These are phyloP conservation scores for Acridotheres tristis DNA, from an alignment of 2,797 vertebrate species.

Conservation along the genomic window DNA sequence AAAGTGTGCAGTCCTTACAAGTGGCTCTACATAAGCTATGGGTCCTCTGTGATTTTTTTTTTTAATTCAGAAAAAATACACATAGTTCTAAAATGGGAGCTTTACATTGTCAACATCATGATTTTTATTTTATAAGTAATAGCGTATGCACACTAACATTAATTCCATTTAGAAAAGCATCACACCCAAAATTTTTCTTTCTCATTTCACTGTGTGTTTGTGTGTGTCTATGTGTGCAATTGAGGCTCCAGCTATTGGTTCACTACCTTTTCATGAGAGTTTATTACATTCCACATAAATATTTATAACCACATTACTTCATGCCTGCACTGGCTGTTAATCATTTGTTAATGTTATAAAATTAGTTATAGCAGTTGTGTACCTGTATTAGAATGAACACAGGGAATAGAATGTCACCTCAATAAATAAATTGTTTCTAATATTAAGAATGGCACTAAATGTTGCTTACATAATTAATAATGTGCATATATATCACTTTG, in stretches of 20 bases:
- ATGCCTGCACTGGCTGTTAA: background rate
- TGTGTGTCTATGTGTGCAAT: background rate
- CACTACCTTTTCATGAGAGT: background rate
- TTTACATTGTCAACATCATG: background rate
- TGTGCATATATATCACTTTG: background rate
- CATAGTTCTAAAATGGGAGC: accelerated
- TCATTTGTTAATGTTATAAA: background rate
- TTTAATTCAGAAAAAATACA: background rate
- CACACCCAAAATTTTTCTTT: background rate
- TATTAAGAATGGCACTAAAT: background rate
- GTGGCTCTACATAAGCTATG: background rate
- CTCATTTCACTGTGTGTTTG: background rate
- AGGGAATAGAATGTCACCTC: background rate
- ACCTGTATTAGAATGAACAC: background rate
- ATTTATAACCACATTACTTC: background rate
- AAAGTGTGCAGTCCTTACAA: background rate
- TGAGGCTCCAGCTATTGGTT: background rate
- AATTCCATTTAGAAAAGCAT: background rate
- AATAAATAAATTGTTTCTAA: background rate
- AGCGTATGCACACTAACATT: accelerated
- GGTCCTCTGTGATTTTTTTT: background rate
- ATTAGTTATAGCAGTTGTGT: background rate
- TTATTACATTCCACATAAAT: background rate
- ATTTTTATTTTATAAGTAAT: background rate
- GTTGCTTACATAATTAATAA: background rate